Conservation (phyloP, 2,888 invertebrate genomes). For the Thelaira solivaga region DNA sequence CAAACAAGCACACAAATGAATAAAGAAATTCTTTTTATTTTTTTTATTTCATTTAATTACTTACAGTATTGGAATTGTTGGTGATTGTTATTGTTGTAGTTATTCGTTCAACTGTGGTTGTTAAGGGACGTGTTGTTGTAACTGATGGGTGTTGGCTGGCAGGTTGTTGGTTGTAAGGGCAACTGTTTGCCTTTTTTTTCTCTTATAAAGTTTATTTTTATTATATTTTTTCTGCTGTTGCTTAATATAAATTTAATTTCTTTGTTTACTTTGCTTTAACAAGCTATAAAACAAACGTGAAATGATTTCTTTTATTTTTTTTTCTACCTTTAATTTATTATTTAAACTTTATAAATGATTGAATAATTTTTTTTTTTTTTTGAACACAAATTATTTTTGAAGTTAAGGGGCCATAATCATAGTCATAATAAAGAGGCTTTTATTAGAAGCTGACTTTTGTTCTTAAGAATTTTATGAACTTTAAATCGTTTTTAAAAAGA, state of each 20-base stretch:
- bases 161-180: constrained; percentile 29
- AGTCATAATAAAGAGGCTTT: too few species aligned
- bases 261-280: too few species aligned
- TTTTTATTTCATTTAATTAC: constrained; percentile 23
- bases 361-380: not conserved
- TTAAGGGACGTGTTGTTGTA: constrained; percentile 30
- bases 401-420: too few species aligned
- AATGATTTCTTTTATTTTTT: not conserved
- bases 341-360: not conserved
- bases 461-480: too few species aligned
- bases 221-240: constrained; percentile 15
- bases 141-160: constrained; percentile 40
- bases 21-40: too few species aligned
- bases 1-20: not conserved
- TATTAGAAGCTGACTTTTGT: too few species aligned
- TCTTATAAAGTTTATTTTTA: too few species aligned
- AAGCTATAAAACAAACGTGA: too few species aligned
- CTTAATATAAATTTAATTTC: constrained; percentile 11
- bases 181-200: not conserved
- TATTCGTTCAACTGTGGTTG: constrained; percentile 35
- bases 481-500: too few species aligned
- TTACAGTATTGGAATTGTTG: constrained; percentile 34
- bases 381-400: too few species aligned
- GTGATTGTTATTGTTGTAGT: constrained; percentile 37
- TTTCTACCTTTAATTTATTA: not conserved